phyloP scores from a whole-genome alignment of 2,797 vertebrate genomes.

The Amblyraja radiata region DNA sequence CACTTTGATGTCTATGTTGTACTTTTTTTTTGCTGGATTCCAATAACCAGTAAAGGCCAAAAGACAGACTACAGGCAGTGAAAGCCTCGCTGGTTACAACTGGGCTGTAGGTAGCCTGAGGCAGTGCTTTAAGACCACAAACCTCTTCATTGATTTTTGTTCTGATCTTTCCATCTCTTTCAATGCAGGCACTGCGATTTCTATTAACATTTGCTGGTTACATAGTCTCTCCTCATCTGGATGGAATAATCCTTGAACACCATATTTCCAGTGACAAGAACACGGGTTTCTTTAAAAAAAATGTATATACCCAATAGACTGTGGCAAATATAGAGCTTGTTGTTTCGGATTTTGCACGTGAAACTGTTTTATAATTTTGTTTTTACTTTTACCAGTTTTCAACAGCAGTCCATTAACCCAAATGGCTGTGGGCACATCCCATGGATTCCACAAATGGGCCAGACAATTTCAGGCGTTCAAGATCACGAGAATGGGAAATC shows the following conservation, averaged over 20 bases:
- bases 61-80: conserved; percentile 47
- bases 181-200: conserved; percentile 36
- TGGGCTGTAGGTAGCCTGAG: conserved; percentile 61
- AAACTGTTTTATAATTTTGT: not conserved
- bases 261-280: conserved; percentile 36
- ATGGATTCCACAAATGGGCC: not conserved
- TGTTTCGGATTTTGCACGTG: not conserved
- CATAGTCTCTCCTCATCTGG: conserved; percentile 21
- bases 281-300: not conserved
- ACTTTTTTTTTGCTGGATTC: conserved; percentile 46
- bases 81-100: conserved; percentile 67
- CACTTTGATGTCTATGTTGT: conserved; percentile 63
- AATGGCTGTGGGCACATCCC: not conserved
- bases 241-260: conserved; percentile 33
- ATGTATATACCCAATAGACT: not conserved
- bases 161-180: conserved; percentile 37
- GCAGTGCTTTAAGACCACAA: conserved; percentile 64
- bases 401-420: not conserved
- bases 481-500: not conserved
- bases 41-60: conserved; percentile 37
- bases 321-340: not conserved
- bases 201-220: conserved; percentile 31
- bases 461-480: not conserved
- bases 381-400: not conserved
- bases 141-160: conserved; percentile 38